Evolutionary conservation across 2,888 invertebrate genomes (phyloP), one percentile per base, ranked within the genome.

Genomic region (Pollenia labialis): DNA sequence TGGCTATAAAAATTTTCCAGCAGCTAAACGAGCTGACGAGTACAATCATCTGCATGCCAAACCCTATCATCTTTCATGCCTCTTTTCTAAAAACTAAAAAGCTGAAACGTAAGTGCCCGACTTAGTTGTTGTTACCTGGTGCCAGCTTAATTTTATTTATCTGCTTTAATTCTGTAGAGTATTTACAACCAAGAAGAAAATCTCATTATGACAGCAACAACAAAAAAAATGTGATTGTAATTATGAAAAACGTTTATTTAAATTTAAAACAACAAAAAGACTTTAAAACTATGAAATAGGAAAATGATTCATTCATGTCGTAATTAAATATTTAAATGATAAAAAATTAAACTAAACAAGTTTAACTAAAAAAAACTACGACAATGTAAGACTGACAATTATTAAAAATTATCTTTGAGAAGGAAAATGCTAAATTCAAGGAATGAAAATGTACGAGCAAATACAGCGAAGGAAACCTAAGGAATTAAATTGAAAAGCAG

Each of bases 191-290:
- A 54, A 16, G 18, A 54, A 58, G 42, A 77, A 64, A 66, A 84
- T 69, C 74, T 82, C 64, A 82, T 79, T 82, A 75, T 79, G 56
- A 32, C 44, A 62, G 32, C 32, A 32, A 32, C 32, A 32, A 32
- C 32, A 60, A 42, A 56, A 75, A 72, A 81, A 74, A 42, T 74
- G 50, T 72, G 32, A 32, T 32, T 32, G 42, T 77, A 85, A 85
- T 82, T 85, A 82, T 81, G 81, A 79, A 82, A 85, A 82, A 74
- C 72, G 81, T 85, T 83, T 72, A 77, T 81, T 85, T 74, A 69
- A 72, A 48, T 72, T 81, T 56, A 52, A 74, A 42, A 32, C 12
- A 60, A 75, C 32, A 52, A 12, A 32, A 46, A 56, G 4, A 7
- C 4, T 60, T 79, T 69, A 14, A 75, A 42, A 32, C 18, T 48